These are phyloP conservation scores for Zosterops hypoxanthus DNA, from an alignment of 2,113 vertebrate species.

Conservation along the genomic window DNA sequence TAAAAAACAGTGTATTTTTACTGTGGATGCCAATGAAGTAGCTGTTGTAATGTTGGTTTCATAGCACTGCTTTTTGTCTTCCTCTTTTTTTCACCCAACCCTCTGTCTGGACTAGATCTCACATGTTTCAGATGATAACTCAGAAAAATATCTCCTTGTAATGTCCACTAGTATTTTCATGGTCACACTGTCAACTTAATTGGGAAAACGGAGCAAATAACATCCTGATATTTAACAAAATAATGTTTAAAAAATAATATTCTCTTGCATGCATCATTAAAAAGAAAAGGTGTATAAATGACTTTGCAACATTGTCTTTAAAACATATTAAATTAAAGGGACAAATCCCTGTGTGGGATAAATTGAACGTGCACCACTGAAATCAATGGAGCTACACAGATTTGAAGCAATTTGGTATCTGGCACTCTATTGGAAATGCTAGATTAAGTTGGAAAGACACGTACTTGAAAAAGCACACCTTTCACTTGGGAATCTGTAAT, in stretches of 20 bases:
- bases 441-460: conserved; percentile 25
- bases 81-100: fast-evolving
- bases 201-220: background rate
- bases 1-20: background rate
- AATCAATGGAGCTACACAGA: conserved; percentile 40
- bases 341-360: background rate
- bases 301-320: background rate
- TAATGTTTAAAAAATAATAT: background rate
- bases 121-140: background rate
- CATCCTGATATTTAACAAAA: background rate
- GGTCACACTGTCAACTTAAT: background rate
- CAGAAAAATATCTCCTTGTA: background rate
- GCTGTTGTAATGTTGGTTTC: background rate
- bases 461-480: background rate
- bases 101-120: background rate
- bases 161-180: background rate
- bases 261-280: background rate
- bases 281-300: background rate
- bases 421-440: conserved; percentile 8
- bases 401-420: conserved; percentile 36
- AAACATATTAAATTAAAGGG: conserved; percentile 13
- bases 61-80: background rate
- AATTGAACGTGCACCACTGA: conserved; percentile 3
- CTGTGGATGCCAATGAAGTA: background rate
- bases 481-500: conserved; percentile 16